These are phyloP conservation scores for Xestia rhomboidea DNA, from an alignment of 2,888 invertebrate genomes.

Conservation along the genomic window DNA sequence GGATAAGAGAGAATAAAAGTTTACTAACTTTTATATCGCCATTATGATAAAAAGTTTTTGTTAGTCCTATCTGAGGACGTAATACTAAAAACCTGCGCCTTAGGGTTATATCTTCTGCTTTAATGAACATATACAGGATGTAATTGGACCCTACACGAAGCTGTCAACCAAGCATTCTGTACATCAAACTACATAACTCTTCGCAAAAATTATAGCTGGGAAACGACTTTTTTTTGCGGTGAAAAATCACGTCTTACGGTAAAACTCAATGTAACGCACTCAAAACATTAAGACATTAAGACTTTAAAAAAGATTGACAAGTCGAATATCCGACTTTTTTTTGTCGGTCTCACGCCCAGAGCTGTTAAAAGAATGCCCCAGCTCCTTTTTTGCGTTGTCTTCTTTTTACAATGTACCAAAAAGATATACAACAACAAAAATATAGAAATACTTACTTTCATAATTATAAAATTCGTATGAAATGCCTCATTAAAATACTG, in stretches of 20 bases:
- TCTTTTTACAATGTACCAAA: background rate
- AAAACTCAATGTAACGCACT: too few relatives aligned
- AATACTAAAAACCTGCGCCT: background rate
- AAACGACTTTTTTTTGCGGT: too few relatives aligned
- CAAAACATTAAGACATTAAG: too few relatives aligned
- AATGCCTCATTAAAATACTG: constrained; percentile 33
- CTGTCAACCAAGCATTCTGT: too few relatives aligned
- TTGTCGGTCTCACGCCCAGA: too few relatives aligned
- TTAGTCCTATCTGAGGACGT: background rate
- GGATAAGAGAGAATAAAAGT: constrained; percentile 27
- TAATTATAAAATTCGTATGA: constrained; percentile 1
- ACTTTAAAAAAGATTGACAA: background rate
- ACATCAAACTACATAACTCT: too few relatives aligned
- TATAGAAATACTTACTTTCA: background rate
- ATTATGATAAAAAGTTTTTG: constrained; percentile 26
- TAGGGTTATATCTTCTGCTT: background rate
- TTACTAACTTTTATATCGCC: constrained; percentile 32
- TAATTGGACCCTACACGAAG: too few relatives aligned
- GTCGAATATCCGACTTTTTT: too few relatives aligned
- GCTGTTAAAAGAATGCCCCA: background rate
- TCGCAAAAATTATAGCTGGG: too few relatives aligned
- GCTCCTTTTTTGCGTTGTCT: background rate
- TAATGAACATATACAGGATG: background rate
- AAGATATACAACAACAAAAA: background rate
- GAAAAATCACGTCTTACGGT: too few relatives aligned